These are phyloP conservation scores for Avahi laniger DNA, from an alignment of 2,797 vertebrate genomes.

Conservation along the genomic window DNA sequence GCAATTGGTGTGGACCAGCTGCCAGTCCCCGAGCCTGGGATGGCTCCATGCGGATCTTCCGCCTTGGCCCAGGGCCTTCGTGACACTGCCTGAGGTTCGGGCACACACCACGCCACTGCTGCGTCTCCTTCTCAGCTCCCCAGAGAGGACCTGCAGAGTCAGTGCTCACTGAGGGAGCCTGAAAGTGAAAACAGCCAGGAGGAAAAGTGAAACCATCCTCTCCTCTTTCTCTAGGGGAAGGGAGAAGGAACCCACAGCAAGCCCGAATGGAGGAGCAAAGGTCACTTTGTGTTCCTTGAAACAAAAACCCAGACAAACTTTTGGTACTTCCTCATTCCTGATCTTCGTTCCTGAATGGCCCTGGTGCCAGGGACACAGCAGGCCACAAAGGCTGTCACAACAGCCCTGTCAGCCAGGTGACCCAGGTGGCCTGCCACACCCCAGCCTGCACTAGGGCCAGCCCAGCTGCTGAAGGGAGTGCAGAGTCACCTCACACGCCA, in stretches of 20 bases:
- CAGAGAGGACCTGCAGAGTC: too few species aligned
- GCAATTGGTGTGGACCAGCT: neutral
- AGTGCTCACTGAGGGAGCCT: neutral
- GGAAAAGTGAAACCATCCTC: conserved; percentile 58
- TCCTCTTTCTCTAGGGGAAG: neutral
- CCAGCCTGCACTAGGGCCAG: neutral
- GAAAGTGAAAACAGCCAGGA: conserved; percentile 57
- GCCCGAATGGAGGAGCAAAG: neutral
- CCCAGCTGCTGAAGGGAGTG: neutral
- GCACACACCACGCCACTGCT: rapidly evolving
- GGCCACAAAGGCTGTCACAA: neutral
- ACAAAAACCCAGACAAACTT: conserved; percentile 9
- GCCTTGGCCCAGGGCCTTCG: neutral
- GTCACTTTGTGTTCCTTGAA: conserved; percentile 11
- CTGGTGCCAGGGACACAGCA: neutral
- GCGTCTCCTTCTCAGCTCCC: neutral
- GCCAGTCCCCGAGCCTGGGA: neutral
- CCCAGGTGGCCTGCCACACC: neutral
- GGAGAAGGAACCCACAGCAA: neutral
- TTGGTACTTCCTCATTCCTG: conserved; percentile 57
- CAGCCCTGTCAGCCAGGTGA: neutral
- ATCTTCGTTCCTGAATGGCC: neutral
- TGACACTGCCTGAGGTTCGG: rapidly evolving
- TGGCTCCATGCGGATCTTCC: rapidly evolving
- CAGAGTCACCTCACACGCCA: neutral